Conservation (phyloP, 37 sponge, comb jelly and placozoan genomes). For the Lycopodina hypogea region DNA sequence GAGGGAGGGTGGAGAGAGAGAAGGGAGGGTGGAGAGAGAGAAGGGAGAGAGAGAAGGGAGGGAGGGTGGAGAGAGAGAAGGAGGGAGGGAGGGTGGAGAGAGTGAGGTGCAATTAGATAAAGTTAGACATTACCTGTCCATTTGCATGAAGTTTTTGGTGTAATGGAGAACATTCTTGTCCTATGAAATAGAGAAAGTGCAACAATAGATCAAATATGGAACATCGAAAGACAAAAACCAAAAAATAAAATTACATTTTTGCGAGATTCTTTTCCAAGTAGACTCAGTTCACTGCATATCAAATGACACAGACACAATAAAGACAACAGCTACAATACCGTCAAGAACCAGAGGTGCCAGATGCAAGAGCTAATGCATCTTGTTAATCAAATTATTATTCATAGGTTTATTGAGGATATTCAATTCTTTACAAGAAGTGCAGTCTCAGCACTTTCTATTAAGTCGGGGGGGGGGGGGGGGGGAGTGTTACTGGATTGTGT, state of each 20-base stretch:
- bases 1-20: neutral
- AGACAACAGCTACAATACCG: neutral
- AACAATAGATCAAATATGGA: neutral
- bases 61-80: too few species aligned
- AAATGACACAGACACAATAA: neutral
- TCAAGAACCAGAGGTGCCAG: too few species aligned
- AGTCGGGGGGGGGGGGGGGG: too few species aligned
- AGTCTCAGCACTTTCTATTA: too few species aligned
- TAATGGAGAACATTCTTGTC: conserved; percentile 31
- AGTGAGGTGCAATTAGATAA: neutral
- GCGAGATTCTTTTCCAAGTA: conserved; percentile 12
- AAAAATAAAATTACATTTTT: neutral
- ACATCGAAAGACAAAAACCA: neutral
- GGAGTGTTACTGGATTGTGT: too few species aligned
- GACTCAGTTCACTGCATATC: conserved; percentile 39
- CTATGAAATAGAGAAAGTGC: neutral
- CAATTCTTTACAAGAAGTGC: too few species aligned
- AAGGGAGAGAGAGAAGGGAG: neutral
- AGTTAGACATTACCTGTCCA: conserved; percentile 24
- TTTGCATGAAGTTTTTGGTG: conserved; percentile 53
- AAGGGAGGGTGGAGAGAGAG: neutral
- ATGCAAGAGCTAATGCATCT: too few species aligned
- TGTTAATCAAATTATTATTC: too few species aligned
- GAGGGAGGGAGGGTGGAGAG: neutral
- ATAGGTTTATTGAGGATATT: too few species aligned